These are phyloP conservation scores for Babyrousa celebensis DNA, from an alignment of 2,797 vertebrate genomes.

Conservation along the genomic window DNA sequence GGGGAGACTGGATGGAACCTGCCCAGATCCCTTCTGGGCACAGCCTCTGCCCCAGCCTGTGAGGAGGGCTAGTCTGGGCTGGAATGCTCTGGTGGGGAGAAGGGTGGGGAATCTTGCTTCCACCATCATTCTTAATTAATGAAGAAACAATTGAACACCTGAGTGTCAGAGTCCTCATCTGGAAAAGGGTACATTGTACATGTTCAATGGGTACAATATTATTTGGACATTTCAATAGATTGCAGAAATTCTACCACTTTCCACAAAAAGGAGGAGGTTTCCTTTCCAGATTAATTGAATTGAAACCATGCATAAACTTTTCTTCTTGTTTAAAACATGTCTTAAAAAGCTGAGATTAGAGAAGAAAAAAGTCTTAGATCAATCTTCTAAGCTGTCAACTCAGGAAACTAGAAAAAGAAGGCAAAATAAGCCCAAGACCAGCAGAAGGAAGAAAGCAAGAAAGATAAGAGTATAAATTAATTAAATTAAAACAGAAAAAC, in stretches of 20 bases:
- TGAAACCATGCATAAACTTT: neutral
- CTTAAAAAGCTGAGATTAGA: constrained; percentile 1
- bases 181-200: neutral
- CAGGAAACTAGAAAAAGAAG: neutral
- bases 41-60: fast-evolving
- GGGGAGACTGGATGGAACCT: neutral
- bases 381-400: neutral
- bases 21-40: neutral
- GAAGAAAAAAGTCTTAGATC: constrained; percentile 1
- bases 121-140: too few species aligned
- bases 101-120: neutral
- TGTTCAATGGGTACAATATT: neutral
- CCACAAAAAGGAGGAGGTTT: neutral
- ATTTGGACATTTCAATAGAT: neutral
- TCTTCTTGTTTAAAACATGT: neutral
- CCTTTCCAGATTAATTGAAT: neutral
- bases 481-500: constrained; percentile 42
- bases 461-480: neutral
- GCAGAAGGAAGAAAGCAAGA: neutral
- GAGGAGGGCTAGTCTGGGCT: neutral
- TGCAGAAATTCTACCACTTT: neutral
- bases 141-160: neutral
- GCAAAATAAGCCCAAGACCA: neutral
- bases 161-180: neutral
- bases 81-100: too few species aligned